These are phyloP conservation scores for Centropristis striata DNA, from an alignment of 2,113 vertebrate species.

Conservation along the genomic window DNA sequence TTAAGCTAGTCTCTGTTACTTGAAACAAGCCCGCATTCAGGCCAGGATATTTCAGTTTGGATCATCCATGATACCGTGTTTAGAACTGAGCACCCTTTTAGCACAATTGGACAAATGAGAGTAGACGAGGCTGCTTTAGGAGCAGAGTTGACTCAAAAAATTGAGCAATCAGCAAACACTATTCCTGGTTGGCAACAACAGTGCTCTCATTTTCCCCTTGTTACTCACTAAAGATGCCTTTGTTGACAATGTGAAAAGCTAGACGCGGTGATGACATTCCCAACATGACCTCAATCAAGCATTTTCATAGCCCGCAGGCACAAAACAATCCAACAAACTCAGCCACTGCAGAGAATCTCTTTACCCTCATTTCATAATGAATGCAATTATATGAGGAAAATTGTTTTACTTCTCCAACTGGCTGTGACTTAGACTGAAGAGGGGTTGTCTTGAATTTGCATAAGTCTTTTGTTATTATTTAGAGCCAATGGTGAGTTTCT, in stretches of 20 bases:
- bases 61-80: slow-evolving; percentile 22
- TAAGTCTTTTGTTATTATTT: slow-evolving; percentile 46
- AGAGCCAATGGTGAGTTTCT: slow-evolving; percentile 22
- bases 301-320: slow-evolving; percentile 65
- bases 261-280: slow-evolving; percentile 69
- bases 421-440: slow-evolving; percentile 4
- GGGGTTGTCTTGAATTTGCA: slow-evolving; percentile 24
- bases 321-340: slow-evolving; percentile 67
- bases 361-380: slow-evolving; percentile 70
- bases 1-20: slow-evolving; percentile 49
- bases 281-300: slow-evolving; percentile 77
- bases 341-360: slow-evolving; percentile 56
- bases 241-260: slow-evolving; percentile 70
- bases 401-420: slow-evolving; percentile 41
- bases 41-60: slow-evolving; percentile 36
- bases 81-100: slow-evolving; percentile 30
- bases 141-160: slow-evolving; percentile 23
- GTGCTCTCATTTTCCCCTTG: slow-evolving; percentile 37
- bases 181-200: slow-evolving; percentile 26
- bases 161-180: slow-evolving; percentile 57
- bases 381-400: slow-evolving; percentile 58
- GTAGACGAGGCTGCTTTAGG: slow-evolving; percentile 9
- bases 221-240: slow-evolving; percentile 63
- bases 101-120: slow-evolving; percentile 43
- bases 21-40: slow-evolving; percentile 40